Evolutionary conservation across 1,140 invertebrate species (phyloP).

Genomic region (Papilio aristodemus): DNA sequence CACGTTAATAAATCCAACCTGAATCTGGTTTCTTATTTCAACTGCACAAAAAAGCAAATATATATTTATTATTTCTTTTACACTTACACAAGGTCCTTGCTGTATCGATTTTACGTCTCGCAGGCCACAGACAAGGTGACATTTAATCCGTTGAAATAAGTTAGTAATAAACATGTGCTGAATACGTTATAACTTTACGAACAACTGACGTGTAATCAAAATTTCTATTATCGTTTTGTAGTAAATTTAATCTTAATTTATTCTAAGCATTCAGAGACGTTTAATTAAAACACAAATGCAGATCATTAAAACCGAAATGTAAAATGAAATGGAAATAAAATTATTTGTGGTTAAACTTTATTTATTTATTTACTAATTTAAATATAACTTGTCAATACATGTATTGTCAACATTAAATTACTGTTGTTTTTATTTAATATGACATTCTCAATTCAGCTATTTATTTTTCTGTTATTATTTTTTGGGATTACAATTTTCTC

Average conservation of each 20-base stretch:
- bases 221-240: not conserved
- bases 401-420: too few species aligned
- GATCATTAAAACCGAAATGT: too few species aligned
- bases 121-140: conserved; percentile 6
- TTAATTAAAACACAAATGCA: too few species aligned
- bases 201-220: conserved; percentile 11
- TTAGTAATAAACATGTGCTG: conserved; percentile 13
- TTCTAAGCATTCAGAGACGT: not conserved
- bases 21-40: too few species aligned
- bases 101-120: not conserved
- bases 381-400: too few species aligned
- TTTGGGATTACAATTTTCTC: not conserved
- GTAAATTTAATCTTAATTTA: not conserved
- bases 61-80: not conserved
- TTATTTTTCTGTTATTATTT: not conserved
- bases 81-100: not conserved
- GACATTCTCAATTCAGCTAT: not conserved
- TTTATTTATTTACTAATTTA: too few species aligned
- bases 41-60: not conserved
- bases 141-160: conserved; percentile 1
- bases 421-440: too few species aligned
- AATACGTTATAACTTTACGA: not conserved
- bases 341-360: too few species aligned
- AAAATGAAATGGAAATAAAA: too few species aligned
- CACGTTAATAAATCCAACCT: too few species aligned